Base-by-base conservation (phyloP, 1,140 invertebrate species). In the Theocolax elegans region DNA sequence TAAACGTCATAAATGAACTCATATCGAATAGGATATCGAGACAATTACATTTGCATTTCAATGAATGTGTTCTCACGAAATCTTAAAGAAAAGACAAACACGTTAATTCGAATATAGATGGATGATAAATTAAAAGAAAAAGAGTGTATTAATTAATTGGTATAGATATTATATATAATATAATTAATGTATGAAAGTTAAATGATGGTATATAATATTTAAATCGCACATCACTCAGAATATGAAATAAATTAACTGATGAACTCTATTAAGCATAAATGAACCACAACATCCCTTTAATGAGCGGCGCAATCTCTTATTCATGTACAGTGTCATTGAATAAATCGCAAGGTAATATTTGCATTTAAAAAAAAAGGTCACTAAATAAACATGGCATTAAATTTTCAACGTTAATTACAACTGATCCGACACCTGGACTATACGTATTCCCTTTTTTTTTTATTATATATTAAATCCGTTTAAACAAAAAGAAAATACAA, bases 281-380 rank as follows among this genome's bases (percentile, higher is more conserved):
- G 2, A 19, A 21, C 46, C 17, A 21, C 17, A 48, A 2, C 17
- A 19, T 48, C 17, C 10, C 23, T 27, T 53, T 53, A 25, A 15
- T 25, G 29, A 31, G 6, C 29, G 2, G 38, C 21, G 13, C 9
- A 38, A 56, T 56, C 12, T 56, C 17, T 19, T 56, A n/a, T 56
- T 56, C 31, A 38, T 31, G 29, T 44, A 6, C 10, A 7, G 21
- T 10, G 12, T 29, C 25, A 53, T 19, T n/a, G 23, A 53, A 53
- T 53, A 53, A 53, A 53, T 53, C 3, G 29, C 2, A 53, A 29
- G 15, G 25, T 29, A 29, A 53, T 53, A 53, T 53, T 53, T 15
- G 4, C 42, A 9, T 44, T 9, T 3, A 44, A 35, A 35, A 35
- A 35, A 35, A 35, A 6, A 44, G 27, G 7, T 35, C 38, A n/a